Percentiles rank a stretch among this genome's conserved stretches.
Conservation (phyloP, 2,113 vertebrate genomes). For the Chiloscyllium plagiosum region DNA sequence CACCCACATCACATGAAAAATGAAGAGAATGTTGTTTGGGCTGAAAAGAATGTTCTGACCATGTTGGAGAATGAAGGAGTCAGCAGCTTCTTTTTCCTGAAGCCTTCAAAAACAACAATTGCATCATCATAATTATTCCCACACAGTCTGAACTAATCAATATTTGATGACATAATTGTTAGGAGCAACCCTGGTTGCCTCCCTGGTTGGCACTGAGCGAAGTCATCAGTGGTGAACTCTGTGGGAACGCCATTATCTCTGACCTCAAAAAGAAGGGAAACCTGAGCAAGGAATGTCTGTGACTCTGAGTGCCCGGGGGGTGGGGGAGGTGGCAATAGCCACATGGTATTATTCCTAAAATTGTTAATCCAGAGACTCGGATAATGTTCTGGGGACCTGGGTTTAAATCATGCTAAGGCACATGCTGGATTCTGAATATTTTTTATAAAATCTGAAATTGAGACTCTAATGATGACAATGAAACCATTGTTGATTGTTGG, state of each 20-base stretch:
- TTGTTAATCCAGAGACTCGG: too few species aligned
- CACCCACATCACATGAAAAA: too few species aligned
- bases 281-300: not conserved
- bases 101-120: not conserved
- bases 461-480: too few species aligned
- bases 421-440: too few species aligned
- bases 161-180: not conserved
- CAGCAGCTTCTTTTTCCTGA: not conserved
- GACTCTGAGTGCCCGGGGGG: not conserved
- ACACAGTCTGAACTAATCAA: not conserved
- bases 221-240: not conserved
- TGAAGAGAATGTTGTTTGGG: not conserved
- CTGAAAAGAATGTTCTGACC: not conserved
- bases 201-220: not conserved
- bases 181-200: not conserved
- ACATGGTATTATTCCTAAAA: too few species aligned
- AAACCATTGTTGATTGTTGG: too few species aligned
- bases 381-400: too few species aligned
- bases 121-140: not conserved
- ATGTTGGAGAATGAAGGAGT: not conserved
- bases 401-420: too few species aligned
- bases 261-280: not conserved
- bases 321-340: too few species aligned
- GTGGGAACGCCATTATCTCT: not conserved
- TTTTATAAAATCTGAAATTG: too few species aligned